These are phyloP conservation scores for Galeopterus variegatus DNA, from an alignment of 2,113 vertebrate genomes.

Conservation along the genomic window DNA sequence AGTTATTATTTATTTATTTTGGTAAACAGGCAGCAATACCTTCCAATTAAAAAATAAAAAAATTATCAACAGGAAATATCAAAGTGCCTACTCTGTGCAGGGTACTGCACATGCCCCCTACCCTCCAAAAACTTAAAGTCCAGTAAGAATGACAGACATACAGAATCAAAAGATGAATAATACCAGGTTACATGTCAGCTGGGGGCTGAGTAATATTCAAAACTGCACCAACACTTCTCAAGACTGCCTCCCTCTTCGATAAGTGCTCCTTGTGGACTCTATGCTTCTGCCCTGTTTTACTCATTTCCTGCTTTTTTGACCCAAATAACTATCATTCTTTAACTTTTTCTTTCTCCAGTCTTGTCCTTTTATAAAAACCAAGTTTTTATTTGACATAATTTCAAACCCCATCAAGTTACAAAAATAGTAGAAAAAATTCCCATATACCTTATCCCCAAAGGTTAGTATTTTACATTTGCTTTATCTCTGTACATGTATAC, in stretches of 20 bases:
- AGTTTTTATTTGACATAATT: slow-evolving; percentile 34
- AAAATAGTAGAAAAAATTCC: slow-evolving; percentile 17
- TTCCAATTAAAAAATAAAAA: slow-evolving; percentile 28
- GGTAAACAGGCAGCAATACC: neutral
- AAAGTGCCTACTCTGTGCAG: neutral
- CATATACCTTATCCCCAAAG: neutral
- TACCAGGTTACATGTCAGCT: neutral
- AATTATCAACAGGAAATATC: slow-evolving; percentile 48
- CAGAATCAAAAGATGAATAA: neutral
- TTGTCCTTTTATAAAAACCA: neutral
- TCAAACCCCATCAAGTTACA: neutral
- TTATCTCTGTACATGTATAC: neutral
- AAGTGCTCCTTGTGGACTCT: neutral
- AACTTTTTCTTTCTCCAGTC: slow-evolving; percentile 11
- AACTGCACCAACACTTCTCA: neutral
- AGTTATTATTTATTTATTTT: neutral
- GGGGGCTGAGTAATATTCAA: neutral
- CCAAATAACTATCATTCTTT: neutral
- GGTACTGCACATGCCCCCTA: neutral
- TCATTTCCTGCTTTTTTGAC: neutral
- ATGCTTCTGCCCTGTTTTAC: neutral
- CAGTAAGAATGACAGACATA: slow-evolving; percentile 9
- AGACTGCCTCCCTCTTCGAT: neutral
- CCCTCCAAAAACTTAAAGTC: neutral
- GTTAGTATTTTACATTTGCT: slow-evolving; percentile 18